phyloP scores from a whole-genome alignment of 1,140 invertebrate species.

The Pseudobourletiella spinata region DNA sequence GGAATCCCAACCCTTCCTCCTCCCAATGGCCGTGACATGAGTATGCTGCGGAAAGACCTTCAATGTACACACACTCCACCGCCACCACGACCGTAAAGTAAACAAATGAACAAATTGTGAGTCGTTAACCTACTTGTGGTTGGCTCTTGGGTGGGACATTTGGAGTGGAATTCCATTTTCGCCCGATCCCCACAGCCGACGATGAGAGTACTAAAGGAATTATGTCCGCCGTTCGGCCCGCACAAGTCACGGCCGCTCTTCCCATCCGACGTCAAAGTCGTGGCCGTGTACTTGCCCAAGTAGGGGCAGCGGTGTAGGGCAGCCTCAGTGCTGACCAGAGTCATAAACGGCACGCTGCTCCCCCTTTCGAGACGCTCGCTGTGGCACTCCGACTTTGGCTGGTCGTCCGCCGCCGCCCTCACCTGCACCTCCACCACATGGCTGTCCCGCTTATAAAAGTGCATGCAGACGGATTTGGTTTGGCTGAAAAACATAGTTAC shows the following conservation, averaged over 20 bases:
- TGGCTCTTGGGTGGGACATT: conserved; percentile 23
- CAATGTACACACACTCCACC: too few species aligned
- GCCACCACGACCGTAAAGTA: too few species aligned
- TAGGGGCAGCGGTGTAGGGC: conserved; percentile 27
- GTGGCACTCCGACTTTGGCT: conserved; percentile 11
- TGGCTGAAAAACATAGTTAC: conserved; percentile 42
- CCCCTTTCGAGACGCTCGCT: neutral
- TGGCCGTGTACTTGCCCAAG: conserved; percentile 30
- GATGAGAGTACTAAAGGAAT: conserved; percentile 22
- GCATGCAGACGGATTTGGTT: conserved; percentile 49
- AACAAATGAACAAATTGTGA: too few species aligned
- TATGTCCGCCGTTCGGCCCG: conserved; percentile 13
- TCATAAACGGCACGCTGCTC: conserved; percentile 13
- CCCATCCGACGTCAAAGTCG: conserved; percentile 14
- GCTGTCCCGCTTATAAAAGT: conserved; percentile 47
- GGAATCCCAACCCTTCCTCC: conserved; percentile 58
- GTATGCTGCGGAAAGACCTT: conserved; percentile 55
- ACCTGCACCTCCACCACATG: conserved; percentile 46
- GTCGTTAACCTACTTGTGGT: conserved; percentile 17
- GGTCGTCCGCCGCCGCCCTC: conserved; percentile 11
- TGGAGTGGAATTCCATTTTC: conserved; percentile 33
- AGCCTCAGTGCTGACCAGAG: conserved; percentile 26
- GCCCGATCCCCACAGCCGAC: conserved; percentile 30
- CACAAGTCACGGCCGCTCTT: conserved; percentile 9
- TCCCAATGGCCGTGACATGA: conserved; percentile 73